A percentile compares a stretch with the other conserved stretches of the same genome.
These are phyloP conservation scores for Rotaria socialis DNA, from an alignment of 2,888 invertebrate species.

Conservation along the genomic window DNA sequence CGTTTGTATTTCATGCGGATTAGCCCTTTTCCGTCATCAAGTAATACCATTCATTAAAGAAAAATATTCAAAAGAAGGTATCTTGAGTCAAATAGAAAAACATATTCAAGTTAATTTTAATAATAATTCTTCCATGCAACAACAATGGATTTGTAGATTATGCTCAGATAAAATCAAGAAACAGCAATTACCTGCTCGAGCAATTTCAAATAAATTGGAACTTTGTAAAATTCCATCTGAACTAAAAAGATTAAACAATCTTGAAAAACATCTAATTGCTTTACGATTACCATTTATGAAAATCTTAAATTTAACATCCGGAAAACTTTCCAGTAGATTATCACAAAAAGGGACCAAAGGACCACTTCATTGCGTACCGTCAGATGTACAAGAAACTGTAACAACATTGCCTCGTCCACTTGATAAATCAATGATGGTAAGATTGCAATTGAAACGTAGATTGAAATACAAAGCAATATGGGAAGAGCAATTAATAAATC, in stretches of 20 bases:
- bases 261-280: not conserved
- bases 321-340: not conserved
- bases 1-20: not conserved
- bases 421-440: conserved; percentile 50
- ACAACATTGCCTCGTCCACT: conserved; percentile 49
- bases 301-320: too few relatives aligned
- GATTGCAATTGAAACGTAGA: conserved; percentile 51
- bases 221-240: not conserved
- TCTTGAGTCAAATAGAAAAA: not conserved
- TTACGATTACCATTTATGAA: not conserved
- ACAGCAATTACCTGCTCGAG: not conserved
- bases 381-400: conserved; percentile 49
- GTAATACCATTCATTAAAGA: not conserved
- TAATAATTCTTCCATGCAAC: too few relatives aligned
- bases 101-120: not conserved
- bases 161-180: not conserved
- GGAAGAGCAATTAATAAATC: conserved; percentile 38
- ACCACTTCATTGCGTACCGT: conserved; percentile 47
- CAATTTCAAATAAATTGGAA: not conserved
- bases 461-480: conserved; percentile 40
- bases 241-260: not conserved
- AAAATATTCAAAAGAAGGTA: not conserved
- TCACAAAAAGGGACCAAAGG: not conserved
- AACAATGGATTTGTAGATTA: not conserved
- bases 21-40: not conserved